A percentile compares a stretch with the other conserved stretches of the same genome.
Evolutionary conservation across 2,113 vertebrate genomes (phyloP).

Genomic region (Gambusia affinis): DNA sequence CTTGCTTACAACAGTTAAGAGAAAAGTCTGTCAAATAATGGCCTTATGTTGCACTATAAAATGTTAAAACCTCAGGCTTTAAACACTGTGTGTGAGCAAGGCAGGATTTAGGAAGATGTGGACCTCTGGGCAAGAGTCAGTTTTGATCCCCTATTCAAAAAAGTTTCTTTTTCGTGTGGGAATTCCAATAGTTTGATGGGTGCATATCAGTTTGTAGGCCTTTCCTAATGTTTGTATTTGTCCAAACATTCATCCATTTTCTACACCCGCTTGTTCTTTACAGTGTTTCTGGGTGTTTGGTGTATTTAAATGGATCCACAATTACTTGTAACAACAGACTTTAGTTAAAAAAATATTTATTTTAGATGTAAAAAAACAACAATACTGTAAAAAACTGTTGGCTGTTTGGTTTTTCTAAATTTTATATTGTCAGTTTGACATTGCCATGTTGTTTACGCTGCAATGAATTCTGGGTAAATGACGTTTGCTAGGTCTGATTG

Average conservation of each 20-base stretch:
- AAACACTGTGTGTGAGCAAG: conserved; percentile 32
- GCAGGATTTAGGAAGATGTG: not conserved
- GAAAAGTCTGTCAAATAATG: conserved; percentile 35
- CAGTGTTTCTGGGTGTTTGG: not conserved
- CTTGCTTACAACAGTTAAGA: conserved; percentile 58
- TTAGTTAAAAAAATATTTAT: too few relatives aligned
- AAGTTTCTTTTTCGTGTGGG: not conserved
- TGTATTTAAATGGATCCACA: too few relatives aligned
- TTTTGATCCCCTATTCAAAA: not conserved
- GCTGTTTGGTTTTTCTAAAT: too few relatives aligned
- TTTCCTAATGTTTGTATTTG: not conserved
- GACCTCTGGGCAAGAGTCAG: not conserved
- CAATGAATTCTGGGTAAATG: too few relatives aligned
- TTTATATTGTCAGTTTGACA: too few relatives aligned
- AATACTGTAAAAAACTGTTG: too few relatives aligned
- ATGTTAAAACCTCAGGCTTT: conserved; percentile 64
- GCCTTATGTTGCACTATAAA: conserved; percentile 36
- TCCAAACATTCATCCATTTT: not conserved
- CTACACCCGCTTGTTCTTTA: not conserved
- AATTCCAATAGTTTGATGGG: not conserved
- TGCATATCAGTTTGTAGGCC: not conserved
- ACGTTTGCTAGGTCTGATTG: too few relatives aligned
- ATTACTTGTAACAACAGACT: too few relatives aligned
- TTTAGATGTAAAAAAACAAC: too few relatives aligned
- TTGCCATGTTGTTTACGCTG: too few relatives aligned